A percentile compares a stretch with the other conserved stretches of the same genome.
These are phyloP conservation scores for Drepana arcuata DNA, from an alignment of 1,140 invertebrate species.

Conservation along the genomic window DNA sequence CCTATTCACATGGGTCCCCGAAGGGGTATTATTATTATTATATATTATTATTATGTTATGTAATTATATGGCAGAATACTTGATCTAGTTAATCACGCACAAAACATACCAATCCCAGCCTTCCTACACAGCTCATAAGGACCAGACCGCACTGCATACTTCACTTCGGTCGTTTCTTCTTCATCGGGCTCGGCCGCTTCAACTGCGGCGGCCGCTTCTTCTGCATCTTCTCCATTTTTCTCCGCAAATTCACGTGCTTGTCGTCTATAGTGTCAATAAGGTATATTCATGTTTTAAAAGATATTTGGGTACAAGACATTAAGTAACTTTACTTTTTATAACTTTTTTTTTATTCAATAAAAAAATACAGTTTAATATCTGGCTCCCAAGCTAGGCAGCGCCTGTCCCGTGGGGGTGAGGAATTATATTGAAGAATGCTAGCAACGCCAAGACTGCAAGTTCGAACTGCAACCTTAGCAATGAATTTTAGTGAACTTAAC, in stretches of 20 bases:
- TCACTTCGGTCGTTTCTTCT: slow-evolving; percentile 78
- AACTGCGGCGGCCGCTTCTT: slow-evolving; percentile 70
- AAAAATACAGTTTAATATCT: too few relatives aligned
- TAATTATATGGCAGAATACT: too few relatives aligned
- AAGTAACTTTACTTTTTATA: background rate
- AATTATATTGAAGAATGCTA: too few relatives aligned
- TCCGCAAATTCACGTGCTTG: slow-evolving; percentile 67
- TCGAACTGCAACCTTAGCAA: too few relatives aligned
- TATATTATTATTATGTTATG: too few relatives aligned
- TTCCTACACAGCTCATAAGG: slow-evolving; percentile 90
- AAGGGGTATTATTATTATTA: too few relatives aligned
- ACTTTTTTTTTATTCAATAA: background rate
- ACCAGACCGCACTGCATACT: slow-evolving; percentile 89
- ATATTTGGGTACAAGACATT: background rate
- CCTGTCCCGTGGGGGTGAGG: too few relatives aligned
- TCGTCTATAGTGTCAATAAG: slow-evolving; percentile 18
- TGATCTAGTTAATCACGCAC: too few relatives aligned
- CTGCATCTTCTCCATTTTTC: slow-evolving; percentile 74
- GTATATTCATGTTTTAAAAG: background rate
- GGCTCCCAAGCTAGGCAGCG: too few relatives aligned
- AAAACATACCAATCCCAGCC: slow-evolving; percentile 85
- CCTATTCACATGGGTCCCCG: too few relatives aligned
- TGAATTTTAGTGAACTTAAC: too few relatives aligned
- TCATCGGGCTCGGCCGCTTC: slow-evolving; percentile 74
- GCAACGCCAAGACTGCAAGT: too few relatives aligned